These are phyloP conservation scores for Nephrotoma appendiculata DNA, from an alignment of 2,888 invertebrate genomes.

Conservation along the genomic window DNA sequence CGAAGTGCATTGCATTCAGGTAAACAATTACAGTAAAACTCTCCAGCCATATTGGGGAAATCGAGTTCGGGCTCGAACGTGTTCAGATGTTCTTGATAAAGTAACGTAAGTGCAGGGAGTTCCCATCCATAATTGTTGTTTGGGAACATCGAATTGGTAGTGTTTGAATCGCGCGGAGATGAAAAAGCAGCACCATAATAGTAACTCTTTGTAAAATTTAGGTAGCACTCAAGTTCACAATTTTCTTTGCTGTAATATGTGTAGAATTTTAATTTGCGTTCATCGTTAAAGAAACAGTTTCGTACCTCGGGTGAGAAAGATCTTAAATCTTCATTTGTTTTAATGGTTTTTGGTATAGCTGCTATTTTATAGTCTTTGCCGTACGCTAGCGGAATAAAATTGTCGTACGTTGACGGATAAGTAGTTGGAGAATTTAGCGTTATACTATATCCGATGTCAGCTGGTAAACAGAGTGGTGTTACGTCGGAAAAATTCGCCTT, in stretches of 20 bases:
- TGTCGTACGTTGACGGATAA: background rate
- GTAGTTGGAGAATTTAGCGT: background rate
- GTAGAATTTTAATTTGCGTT: constrained; percentile 20
- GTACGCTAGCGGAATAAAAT: background rate
- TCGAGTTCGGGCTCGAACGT: too few species aligned
- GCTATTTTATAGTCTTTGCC: background rate
- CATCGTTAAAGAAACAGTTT: constrained; percentile 50
- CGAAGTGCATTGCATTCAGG: background rate
- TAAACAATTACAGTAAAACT: background rate
- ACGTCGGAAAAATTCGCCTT: background rate
- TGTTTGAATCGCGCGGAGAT: constrained; percentile 16
- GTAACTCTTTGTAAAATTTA: background rate
- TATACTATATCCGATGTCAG: background rate
- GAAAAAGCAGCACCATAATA: background rate
- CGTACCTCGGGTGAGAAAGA: constrained; percentile 38
- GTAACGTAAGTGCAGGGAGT: background rate
- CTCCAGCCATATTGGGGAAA: too few species aligned
- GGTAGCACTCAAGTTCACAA: background rate
- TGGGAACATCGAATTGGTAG: background rate
- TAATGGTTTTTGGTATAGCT: background rate
- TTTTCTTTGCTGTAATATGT: background rate
- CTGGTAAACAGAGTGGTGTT: background rate
- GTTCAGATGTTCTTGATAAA: too few species aligned
- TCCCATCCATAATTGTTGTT: background rate
- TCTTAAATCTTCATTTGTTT: constrained; percentile 23